Conservation (phyloP, 2,113 vertebrate genomes). For the Microtus oregoni region DNA sequence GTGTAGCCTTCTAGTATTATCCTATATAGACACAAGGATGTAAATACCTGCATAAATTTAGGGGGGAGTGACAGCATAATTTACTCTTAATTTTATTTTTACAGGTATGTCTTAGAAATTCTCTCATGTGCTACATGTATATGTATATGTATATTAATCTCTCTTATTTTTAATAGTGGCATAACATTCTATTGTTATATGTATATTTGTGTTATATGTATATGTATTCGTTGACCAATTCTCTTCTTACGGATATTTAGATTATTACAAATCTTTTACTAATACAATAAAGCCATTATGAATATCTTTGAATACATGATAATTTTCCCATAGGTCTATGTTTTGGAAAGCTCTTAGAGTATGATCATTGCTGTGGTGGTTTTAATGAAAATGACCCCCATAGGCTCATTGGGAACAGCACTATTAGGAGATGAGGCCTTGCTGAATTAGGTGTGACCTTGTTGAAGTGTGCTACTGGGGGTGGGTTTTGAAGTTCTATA, state of each 20-base stretch:
- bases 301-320: conserved; percentile 12
- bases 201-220: neutral
- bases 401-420: neutral
- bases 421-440: too few relatives aligned
- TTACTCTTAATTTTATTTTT: conserved; percentile 41
- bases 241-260: conserved; percentile 14
- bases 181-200: neutral
- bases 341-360: conserved; percentile 4
- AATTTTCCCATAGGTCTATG: neutral
- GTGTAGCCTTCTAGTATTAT: neutral
- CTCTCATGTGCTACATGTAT: neutral
- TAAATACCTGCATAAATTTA: conserved; percentile 1
- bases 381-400: neutral
- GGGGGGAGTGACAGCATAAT: neutral
- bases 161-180: neutral
- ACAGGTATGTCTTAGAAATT: neutral
- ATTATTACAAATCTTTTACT: conserved; percentile 25
- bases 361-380: neutral
- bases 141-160: neutral
- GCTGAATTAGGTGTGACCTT: too few relatives aligned
- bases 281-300: neutral
- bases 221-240: neutral
- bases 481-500: too few relatives aligned
- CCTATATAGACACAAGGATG: neutral
- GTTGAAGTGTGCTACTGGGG: too few relatives aligned